These are phyloP conservation scores for Diaperis boleti DNA, from an alignment of 2,888 invertebrate species.

Conservation along the genomic window DNA sequence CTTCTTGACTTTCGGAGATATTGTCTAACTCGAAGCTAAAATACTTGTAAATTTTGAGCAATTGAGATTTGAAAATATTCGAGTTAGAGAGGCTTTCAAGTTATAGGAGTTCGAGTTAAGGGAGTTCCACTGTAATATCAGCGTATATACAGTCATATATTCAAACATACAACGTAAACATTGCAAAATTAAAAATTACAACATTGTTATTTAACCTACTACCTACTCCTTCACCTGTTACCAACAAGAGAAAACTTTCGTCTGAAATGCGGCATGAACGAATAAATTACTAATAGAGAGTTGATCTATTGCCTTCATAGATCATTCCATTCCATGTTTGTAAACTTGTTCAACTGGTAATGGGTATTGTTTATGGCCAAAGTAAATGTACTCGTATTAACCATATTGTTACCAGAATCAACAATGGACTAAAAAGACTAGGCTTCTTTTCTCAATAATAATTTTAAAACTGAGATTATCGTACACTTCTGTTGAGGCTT, in stretches of 20 bases:
- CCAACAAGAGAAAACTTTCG: slow-evolving; percentile 3
- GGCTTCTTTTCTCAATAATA: too few species aligned
- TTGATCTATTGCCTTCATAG: slow-evolving; percentile 16
- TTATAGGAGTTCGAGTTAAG: too few species aligned
- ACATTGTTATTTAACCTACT: slow-evolving; percentile 5
- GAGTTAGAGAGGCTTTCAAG: too few species aligned
- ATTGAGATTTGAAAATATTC: too few species aligned
- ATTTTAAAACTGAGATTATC: too few species aligned
- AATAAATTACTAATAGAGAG: slow-evolving; percentile 3
- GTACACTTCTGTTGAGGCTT: too few species aligned
- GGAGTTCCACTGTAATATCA: background rate
- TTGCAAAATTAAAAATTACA: background rate
- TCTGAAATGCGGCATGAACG: background rate
- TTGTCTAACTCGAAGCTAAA: too few species aligned
- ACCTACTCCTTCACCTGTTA: background rate
- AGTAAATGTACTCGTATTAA: too few species aligned
- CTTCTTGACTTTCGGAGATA: too few species aligned
- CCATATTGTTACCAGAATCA: too few species aligned
- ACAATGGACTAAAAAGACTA: too few species aligned
- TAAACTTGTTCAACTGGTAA: slow-evolving; percentile 4
- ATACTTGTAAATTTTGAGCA: too few species aligned
- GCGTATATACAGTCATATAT: background rate
- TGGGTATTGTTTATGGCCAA: background rate
- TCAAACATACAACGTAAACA: background rate
- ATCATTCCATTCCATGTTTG: slow-evolving; percentile 7